Evolutionary conservation across 2,888 invertebrate genomes (phyloP), one percentile per base, ranked within the genome.

Genomic region (Heterodera filipjevi): DNA sequence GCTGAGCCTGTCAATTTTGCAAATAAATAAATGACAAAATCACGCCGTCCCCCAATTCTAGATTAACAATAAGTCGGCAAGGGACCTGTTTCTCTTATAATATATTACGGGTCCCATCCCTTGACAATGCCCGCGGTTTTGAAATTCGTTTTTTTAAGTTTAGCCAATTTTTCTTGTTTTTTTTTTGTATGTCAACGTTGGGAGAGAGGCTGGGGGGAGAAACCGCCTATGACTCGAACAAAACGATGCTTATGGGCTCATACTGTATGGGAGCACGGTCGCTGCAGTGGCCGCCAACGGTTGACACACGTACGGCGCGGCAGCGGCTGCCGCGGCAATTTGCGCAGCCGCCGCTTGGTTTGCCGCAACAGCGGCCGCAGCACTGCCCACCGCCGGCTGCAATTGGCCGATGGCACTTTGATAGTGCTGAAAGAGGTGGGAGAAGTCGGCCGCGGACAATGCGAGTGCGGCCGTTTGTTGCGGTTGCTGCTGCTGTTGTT

Each of bases 221-320:
- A n/a, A n/a, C n/a, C n/a, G n/a, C n/a, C n/a, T n/a, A n/a, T n/a
- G n/a, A n/a, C n/a, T n/a, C n/a, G n/a, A n/a, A n/a, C n/a, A n/a
- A n/a, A n/a, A n/a, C n/a, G n/a, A n/a, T n/a, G n/a, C n/a, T n/a
- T n/a, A n/a, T n/a, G n/a, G n/a, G n/a, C 27, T 33, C 64, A 2
- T 80, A 79, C 85, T 84, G 76, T 88, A 87, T n/a, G 87, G 87
- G 72, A 86, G 82, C 2, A 87, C 81, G 10, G 84, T 82, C 2
- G 85, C 81, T 1, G 85, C 81, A 12, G 59, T 27, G 74, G 84
- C 46, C 14, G 80, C 49, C 16, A 75, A 22, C 22, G 88, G 87
- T 68, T 85, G 87, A 73, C 87, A 87, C 76, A 87, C 84, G 80
- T 86, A 88, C 46, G 83, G 86, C 27, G 84, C 82, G n/a, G 84